phyloP scores from a whole-genome alignment of 2,797 vertebrate genomes.

The Coreius guichenoti region DNA sequence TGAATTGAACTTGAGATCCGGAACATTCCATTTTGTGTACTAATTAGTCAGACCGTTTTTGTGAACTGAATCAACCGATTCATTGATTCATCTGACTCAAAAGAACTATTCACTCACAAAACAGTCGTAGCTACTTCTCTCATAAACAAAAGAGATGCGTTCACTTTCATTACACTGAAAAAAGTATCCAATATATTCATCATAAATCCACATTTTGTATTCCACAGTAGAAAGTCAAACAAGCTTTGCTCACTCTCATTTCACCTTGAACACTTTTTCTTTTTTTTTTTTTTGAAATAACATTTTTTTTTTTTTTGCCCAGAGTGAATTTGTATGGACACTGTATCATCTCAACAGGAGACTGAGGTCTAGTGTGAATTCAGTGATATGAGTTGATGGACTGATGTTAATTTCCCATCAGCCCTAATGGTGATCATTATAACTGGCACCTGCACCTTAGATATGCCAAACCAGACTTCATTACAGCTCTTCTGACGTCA shows the following conservation, averaged over 20 bases:
- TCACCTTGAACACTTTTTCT: neutral
- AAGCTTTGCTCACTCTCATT: neutral
- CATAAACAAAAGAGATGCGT: neutral
- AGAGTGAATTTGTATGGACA: too few species aligned
- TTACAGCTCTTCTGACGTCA: constrained; percentile 37
- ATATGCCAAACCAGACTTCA: constrained; percentile 10
- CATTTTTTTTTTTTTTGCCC: too few species aligned
- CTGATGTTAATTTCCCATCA: constrained; percentile 29
- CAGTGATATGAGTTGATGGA: constrained; percentile 11
- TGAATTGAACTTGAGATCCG: neutral
- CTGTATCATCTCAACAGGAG: neutral
- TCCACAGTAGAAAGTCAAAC: neutral
- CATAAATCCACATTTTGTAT: neutral
- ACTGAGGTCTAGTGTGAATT: constrained; percentile 28
- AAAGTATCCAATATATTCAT: neutral
- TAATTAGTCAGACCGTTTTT: neutral
- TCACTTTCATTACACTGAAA: neutral
- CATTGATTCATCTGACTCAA: neutral
- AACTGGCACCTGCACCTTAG: constrained; percentile 6
- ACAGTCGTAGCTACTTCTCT: neutral
- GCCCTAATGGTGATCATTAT: constrained; percentile 38
- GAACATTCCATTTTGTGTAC: neutral
- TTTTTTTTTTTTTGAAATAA: too few species aligned
- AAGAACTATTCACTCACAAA: neutral
- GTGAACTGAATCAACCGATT: neutral